These are phyloP conservation scores for Cyprinodon diabolis DNA, from an alignment of 2,797 vertebrate genomes.

Conservation along the genomic window DNA sequence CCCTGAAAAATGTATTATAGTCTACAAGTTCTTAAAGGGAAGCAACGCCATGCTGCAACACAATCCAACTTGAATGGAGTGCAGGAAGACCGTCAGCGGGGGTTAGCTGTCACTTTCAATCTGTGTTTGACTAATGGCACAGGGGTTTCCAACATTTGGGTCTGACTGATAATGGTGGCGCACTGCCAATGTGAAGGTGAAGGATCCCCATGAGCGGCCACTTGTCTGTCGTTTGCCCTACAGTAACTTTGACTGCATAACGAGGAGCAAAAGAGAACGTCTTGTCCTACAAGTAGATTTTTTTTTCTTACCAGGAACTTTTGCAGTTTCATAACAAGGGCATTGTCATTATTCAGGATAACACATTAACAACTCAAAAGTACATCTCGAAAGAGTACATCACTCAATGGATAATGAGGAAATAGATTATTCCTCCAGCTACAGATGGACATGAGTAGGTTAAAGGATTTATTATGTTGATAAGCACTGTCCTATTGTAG, in stretches of 20 bases:
- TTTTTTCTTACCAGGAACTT: constrained; percentile 1
- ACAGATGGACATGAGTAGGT: constrained; percentile 34
- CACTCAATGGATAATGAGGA: constrained; percentile 8
- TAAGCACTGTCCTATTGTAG: constrained; percentile 50
- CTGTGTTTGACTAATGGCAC: constrained; percentile 65
- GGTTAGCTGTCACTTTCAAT: constrained; percentile 63
- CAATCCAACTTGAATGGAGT: constrained; percentile 34
- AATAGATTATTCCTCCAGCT: constrained; percentile 24
- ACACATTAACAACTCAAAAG: background rate
- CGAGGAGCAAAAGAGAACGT: constrained; percentile 28
- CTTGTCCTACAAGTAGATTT: background rate
- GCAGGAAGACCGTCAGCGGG: constrained; percentile 49
- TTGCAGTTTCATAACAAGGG: constrained; percentile 15
- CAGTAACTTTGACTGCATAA: constrained; percentile 59
- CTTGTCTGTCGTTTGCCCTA: constrained; percentile 67
- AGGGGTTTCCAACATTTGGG: constrained; percentile 57
- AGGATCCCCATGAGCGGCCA: constrained; percentile 63
- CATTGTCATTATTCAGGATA: background rate
- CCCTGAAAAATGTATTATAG: background rate
- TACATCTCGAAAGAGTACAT: background rate
- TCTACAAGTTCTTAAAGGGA: constrained; percentile 11
- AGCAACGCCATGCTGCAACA: constrained; percentile 11
- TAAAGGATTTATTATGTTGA: constrained; percentile 52
- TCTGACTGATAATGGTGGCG: constrained; percentile 60
- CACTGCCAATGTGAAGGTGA: constrained; percentile 67